These are phyloP conservation scores for Brachionus rubens DNA, from an alignment of 1,140 invertebrate genomes.

Conservation along the genomic window DNA sequence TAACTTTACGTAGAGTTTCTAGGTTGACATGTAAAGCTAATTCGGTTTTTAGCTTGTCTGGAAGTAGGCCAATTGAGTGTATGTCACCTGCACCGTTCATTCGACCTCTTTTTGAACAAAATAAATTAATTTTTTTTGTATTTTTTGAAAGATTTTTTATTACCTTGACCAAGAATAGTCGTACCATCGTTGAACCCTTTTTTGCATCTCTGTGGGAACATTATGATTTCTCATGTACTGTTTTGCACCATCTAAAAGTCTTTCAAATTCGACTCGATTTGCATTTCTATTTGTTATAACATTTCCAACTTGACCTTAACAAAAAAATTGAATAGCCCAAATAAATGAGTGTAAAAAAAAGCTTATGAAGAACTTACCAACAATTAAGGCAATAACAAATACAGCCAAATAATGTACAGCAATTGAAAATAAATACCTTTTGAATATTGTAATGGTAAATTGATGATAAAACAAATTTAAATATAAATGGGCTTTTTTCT, in stretches of 20 bases:
- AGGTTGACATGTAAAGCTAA: constrained; percentile 90
- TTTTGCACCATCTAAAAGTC: constrained; percentile 87
- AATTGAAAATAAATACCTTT: constrained; percentile 43
- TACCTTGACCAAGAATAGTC: constrained; percentile 90
- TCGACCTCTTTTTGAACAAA: constrained; percentile 67
- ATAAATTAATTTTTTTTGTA: neutral
- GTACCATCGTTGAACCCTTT: constrained; percentile 88
- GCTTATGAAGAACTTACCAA: neutral
- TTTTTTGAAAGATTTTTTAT: constrained; percentile 19
- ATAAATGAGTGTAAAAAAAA: neutral
- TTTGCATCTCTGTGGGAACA: constrained; percentile 88
- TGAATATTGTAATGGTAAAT: constrained; percentile 2
- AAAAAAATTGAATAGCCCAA: too few relatives aligned
- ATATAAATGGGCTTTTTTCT: neutral
- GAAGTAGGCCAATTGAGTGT: constrained; percentile 83
- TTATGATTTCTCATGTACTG: constrained; percentile 95
- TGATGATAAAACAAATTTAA: constrained; percentile 41
- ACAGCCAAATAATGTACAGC: constrained; percentile 36
- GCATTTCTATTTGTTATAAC: constrained; percentile 94
- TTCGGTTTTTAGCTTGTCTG: constrained; percentile 93
- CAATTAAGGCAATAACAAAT: constrained; percentile 41
- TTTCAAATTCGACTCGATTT: constrained; percentile 89
- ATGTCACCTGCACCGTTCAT: constrained; percentile 87
- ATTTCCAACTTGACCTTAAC: constrained; percentile 77
- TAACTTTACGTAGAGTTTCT: constrained; percentile 87